These are phyloP conservation scores for Mus minutoides DNA, from an alignment of 2,797 vertebrate species.

Conservation along the genomic window DNA sequence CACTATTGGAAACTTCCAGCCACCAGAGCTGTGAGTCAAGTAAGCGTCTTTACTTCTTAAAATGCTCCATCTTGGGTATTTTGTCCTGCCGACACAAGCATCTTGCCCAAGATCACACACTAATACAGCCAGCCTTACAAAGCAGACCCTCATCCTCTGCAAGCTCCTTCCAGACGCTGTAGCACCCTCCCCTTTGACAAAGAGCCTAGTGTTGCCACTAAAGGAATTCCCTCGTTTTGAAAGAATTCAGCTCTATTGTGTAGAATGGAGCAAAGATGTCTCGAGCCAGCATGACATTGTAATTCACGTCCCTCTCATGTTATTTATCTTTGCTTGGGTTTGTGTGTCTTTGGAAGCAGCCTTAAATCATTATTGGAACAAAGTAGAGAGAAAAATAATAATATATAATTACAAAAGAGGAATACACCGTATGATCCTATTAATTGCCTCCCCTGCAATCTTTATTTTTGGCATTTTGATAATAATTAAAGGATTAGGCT, in stretches of 20 bases:
- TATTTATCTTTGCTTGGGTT: slow-evolving; percentile 70
- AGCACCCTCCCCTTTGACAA: slow-evolving; percentile 48
- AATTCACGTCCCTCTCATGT: slow-evolving; percentile 69
- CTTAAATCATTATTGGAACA: slow-evolving; percentile 74
- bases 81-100: not conserved
- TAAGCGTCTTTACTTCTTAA: not conserved
- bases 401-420: slow-evolving; percentile 75
- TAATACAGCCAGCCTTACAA: slow-evolving; percentile 1
- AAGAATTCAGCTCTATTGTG: slow-evolving; percentile 71
- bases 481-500: slow-evolving; percentile 67
- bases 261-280: slow-evolving; percentile 52
- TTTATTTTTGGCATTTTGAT: slow-evolving; percentile 71
- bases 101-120: slow-evolving; percentile 53
- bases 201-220: slow-evolving; percentile 62
- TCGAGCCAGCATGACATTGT: slow-evolving; percentile 62
- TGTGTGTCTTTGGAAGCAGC: slow-evolving; percentile 72
- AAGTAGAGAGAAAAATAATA: slow-evolving; percentile 69
- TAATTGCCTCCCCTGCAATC: slow-evolving; percentile 67
- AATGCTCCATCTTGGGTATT: not conserved
- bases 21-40: not conserved
- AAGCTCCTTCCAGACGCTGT: not conserved
- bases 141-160: not conserved
- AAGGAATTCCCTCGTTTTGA: slow-evolving; percentile 73
- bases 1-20: not conserved
- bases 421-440: slow-evolving; percentile 63